A percentile compares a stretch with the other conserved stretches of the same genome.
These are phyloP conservation scores for Tachina fera DNA, from an alignment of 2,888 invertebrate species.

Conservation along the genomic window DNA sequence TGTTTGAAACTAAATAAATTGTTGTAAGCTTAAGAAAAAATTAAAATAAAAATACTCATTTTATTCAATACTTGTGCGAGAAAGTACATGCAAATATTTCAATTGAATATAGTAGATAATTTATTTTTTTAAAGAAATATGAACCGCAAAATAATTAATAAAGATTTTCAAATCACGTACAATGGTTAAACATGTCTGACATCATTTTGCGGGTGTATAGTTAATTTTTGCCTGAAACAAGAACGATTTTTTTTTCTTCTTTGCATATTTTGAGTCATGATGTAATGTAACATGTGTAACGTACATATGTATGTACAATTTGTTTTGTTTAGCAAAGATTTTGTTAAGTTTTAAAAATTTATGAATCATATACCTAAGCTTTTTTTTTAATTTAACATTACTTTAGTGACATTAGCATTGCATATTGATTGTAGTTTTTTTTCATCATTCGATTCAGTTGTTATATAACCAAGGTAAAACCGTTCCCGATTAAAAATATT, in stretches of 20 bases:
- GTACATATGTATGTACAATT: background rate
- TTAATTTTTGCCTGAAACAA: constrained; percentile 17
- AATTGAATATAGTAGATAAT: constrained; percentile 33
- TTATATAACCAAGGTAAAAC: too few relatives aligned
- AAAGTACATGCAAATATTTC: constrained; percentile 43
- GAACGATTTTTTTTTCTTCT: background rate
- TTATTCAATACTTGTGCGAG: constrained; percentile 42
- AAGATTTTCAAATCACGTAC: constrained; percentile 57
- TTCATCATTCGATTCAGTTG: too few relatives aligned
- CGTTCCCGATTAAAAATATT: too few relatives aligned
- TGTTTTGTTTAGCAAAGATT: too few relatives aligned
- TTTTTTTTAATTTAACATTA: too few relatives aligned
- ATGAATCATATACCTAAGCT: too few relatives aligned
- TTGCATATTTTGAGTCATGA: constrained; percentile 23
- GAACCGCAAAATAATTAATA: constrained; percentile 39
- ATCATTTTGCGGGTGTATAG: constrained; percentile 27
- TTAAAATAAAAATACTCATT: constrained; percentile 46
- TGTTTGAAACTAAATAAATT: constrained; percentile 13
- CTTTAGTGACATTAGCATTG: too few relatives aligned
- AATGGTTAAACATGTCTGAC: constrained; percentile 34
- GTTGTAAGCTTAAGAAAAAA: constrained; percentile 4
- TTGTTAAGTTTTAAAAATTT: too few relatives aligned
- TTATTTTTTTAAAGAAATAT: constrained; percentile 19
- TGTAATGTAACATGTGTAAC: constrained; percentile 20
- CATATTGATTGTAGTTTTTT: too few relatives aligned